Evolutionary conservation across 1,140 invertebrate genomes (phyloP), one percentile per base, ranked within the genome.

Genomic region (Octopus sinensis): DNA sequence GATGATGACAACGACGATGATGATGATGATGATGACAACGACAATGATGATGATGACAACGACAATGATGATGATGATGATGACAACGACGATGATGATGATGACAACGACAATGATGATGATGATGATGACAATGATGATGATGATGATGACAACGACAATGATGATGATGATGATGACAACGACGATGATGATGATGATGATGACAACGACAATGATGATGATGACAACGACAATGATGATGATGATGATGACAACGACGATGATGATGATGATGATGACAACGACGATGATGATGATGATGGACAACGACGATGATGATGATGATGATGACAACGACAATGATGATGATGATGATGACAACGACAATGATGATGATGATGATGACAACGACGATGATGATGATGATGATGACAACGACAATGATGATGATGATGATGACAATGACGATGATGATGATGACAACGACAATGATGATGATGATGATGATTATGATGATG

Each of bases 1-100:
- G 12, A 87, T 83, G 6, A 77, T 82, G 6, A 84, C 81, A 53
- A 79, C 83, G 80, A 85, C 84, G 84, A 85, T 84, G 12, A 80
- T 84, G 54, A 53, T 82, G 77, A 81, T 52, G n/a, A 68, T 43
- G 30, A 79, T 56, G 30, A 82, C 17, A 30, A 52, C 13, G 81
- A 56, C 2, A 43, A 54, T 30, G 81, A 52, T 75, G 81, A 30
- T 79, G 77, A 52, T 54, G 62, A 10, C 52, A 56, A 75, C n/a
- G 30, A 73, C 9, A 53, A 62, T n/a, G 76, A 53, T 12, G 56
- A 4, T 1, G 56, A 79, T 54, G 78, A 79, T 54, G 53, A 79
- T 54, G 78, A 79, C 53, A 54, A 79, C 23, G 79, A 80, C 51
- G 79, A 80, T 10, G 79, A 76, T 80, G 79, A 80, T 80, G 62